These are phyloP conservation scores for Eudemis profundana DNA, from an alignment of 2,888 invertebrate genomes.

Conservation along the genomic window DNA sequence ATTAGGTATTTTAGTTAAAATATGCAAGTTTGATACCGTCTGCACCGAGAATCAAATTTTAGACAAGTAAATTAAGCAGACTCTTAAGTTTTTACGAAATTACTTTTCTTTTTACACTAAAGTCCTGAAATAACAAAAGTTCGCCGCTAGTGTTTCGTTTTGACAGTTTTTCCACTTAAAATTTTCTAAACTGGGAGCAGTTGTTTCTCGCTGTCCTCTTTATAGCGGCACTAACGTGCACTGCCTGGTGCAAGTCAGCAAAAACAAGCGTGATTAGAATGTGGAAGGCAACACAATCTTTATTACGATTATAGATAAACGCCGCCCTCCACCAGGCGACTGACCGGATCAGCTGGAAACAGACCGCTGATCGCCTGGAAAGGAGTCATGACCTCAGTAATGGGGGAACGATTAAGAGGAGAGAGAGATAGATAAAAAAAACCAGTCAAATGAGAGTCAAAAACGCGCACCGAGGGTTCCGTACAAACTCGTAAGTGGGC, in stretches of 20 bases:
- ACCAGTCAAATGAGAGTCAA: no score
- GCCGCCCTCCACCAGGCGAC: no score
- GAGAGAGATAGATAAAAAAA: no score
- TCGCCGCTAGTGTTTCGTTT: slow-evolving; percentile 26
- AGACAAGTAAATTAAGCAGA: not conserved
- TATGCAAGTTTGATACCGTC: no score
- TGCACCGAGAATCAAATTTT: not conserved
- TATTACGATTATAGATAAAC: no score
- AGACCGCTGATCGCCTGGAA: no score
- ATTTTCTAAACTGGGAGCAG: slow-evolving; percentile 33
- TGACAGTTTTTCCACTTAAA: slow-evolving; percentile 32
- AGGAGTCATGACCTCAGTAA: no score
- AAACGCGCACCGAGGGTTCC: no score
- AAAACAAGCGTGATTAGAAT: not conserved
- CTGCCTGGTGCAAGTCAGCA: not conserved
- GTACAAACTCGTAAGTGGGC: no score
- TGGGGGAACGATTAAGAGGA: no score
- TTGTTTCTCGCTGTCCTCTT: slow-evolving; percentile 29
- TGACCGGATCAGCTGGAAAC: no score
- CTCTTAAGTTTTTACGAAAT: not conserved
- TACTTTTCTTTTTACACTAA: not conserved
- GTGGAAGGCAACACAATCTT: no score
- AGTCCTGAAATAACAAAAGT: slow-evolving; percentile 10
- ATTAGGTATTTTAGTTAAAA: not conserved
- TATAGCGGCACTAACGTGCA: slow-evolving; percentile 21